Evolutionary conservation across 2,888 invertebrate species (phyloP).

Genomic region (Mesorhabditis spiculigera): DNA sequence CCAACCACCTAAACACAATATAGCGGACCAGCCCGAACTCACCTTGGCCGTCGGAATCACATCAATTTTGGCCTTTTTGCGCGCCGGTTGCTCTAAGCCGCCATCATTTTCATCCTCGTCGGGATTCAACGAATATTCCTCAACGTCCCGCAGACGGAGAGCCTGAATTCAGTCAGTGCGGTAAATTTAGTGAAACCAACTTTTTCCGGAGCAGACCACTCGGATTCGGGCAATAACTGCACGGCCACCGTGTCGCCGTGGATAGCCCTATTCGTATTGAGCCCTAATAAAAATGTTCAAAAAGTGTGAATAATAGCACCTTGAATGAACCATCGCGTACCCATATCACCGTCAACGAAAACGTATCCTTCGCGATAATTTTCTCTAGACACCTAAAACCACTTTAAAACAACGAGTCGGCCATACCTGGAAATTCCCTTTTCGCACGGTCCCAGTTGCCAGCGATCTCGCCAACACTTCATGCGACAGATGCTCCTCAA

Average conservation of each 20-base stretch:
- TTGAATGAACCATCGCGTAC: constrained; percentile 43
- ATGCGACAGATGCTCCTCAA: constrained; percentile 79
- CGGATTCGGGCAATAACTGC: constrained; percentile 77
- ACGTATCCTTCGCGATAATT: constrained; percentile 88
- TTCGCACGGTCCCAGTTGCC: constrained; percentile 74
- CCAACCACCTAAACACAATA: constrained; percentile 70
- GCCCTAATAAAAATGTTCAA: constrained; percentile 56
- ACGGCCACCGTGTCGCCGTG: constrained; percentile 88
- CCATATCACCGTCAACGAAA: constrained; percentile 75
- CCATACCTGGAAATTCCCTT: constrained; percentile 75
- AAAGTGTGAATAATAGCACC: constrained; percentile 10
- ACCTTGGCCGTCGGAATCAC: constrained; percentile 70
- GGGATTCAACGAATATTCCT: constrained; percentile 29
- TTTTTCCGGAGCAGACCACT: constrained; percentile 78
- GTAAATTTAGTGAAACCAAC: constrained; percentile 10
- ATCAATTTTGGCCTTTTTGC: constrained; percentile 28
- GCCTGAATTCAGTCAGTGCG: constrained; percentile 7
- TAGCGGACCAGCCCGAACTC: background rate
- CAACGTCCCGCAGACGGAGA: constrained; percentile 35
- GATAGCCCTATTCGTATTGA: constrained; percentile 84
- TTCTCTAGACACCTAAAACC: constrained; percentile 75
- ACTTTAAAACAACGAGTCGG: background rate
- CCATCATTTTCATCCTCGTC: constrained; percentile 32
- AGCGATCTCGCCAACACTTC: constrained; percentile 77
- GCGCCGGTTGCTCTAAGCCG: constrained; percentile 23